Evolutionary conservation across 1,140 invertebrate species (phyloP), one percentile per base, ranked within the genome.

Genomic region (Armadillidium nasatum): DNA sequence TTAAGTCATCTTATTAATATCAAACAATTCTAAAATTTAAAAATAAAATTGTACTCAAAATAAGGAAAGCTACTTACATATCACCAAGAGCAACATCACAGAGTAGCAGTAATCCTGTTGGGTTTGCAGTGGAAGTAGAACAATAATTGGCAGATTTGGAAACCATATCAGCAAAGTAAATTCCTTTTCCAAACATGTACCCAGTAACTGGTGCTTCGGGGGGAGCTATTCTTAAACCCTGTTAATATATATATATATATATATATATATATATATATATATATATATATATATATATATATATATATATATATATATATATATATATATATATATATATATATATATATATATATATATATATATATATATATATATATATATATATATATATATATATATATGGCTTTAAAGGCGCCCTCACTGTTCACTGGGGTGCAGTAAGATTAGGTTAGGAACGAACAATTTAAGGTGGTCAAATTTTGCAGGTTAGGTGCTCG

Each of bases 141-240:
- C 97, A 99, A 85, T 99, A 99, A 85, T 99, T 98, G 0, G 97
- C 97, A 1, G 96, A 98, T 85, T 99, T 99, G 0, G 95, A 96
- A 0, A 98, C 95, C 95, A 98, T 98, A 85, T 99, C 97, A 4
- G 97, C 96, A 87, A 99, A 98, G 85, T 99, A 99, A 67, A 91
- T 89, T 83, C 92, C 93, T 86, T 95, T 96, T 73, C 97, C 97
- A 85, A 99, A 99, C 97, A 99, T 99, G 86, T 99, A 99, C 81
- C 97, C 96, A 45, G 94, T 94, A 46, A 90, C 89, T 7, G 95
- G 95, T 3, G 95, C 95, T 87, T 98, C 95, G 3, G 94, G 94
- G 0, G 96, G 96, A 70, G 97, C 97, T 83, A 99, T 99, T 82
- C 95, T 89, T 23, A 99, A 87, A 83, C 97, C 97, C 88, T 91